These are phyloP conservation scores for Catharus minimus DNA, from an alignment of 2,113 vertebrate genomes.

Conservation along the genomic window DNA sequence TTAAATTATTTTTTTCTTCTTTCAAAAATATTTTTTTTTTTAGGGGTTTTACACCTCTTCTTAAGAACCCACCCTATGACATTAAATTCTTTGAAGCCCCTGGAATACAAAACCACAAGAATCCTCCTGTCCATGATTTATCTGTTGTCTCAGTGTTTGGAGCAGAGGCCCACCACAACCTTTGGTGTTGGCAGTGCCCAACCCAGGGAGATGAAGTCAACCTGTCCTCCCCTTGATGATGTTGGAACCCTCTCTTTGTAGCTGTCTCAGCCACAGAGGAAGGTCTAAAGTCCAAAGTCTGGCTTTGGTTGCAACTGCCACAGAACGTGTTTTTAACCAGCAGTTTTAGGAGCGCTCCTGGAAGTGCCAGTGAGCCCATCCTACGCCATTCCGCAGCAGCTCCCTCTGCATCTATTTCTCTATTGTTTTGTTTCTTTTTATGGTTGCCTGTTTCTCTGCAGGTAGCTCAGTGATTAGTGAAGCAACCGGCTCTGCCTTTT, in stretches of 20 bases:
- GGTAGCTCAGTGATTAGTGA: constrained; percentile 32
- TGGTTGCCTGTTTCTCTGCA: constrained; percentile 52
- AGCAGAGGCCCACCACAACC: neutral
- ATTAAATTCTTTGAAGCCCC: neutral
- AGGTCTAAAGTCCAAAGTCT: accelerated
- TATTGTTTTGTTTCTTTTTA: constrained; percentile 42
- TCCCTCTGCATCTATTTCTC: neutral
- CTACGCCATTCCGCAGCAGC: neutral
- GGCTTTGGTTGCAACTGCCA: neutral
- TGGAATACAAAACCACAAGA: neutral
- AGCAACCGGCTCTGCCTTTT: constrained; percentile 33
- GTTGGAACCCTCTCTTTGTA: accelerated
- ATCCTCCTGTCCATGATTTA: neutral
- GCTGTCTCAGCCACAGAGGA: neutral
- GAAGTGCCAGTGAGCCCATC: neutral
- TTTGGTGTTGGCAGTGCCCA: neutral
- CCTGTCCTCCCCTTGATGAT: neutral
- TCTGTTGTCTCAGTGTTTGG: neutral
- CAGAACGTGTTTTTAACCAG: neutral
- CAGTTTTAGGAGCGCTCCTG: neutral
- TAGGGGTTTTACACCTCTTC: accelerated
- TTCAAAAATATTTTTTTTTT: neutral
- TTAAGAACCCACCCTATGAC: neutral
- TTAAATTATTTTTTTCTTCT: neutral
- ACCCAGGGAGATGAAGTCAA: neutral